Base-by-base conservation (phyloP, 2,888 invertebrate genomes). In the Cheilosia variabilis region DNA sequence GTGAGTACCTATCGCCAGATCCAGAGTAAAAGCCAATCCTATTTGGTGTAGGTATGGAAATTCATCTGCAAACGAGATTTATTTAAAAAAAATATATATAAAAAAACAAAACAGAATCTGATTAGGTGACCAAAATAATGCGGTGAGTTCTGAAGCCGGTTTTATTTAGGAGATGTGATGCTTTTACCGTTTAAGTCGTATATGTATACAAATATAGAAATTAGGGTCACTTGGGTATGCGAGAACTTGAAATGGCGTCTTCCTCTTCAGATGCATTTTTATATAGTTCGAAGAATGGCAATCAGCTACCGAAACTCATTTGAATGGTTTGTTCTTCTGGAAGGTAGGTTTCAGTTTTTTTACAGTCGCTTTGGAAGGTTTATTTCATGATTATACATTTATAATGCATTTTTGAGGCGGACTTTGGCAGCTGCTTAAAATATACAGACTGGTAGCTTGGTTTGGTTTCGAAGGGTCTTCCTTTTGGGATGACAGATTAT, bases 111-210 rank as follows among this genome's bases (percentile, higher is more conserved):
- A 31, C 31, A 31, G 75, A 69, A 76, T 82, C 76, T 84, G 79
- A 84, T 84, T 79, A 84, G 79, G 52, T 65, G 83, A 75, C 79
- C 65, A 69, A 84, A 84, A 65, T 75, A 52, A 65, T 69, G 69
- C 79, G 57, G 37, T 43, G 37, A 62, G 15, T 52, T 15, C 65
- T 34, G 41, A 58, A 75, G 80, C 68, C 55, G 75, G 71, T 72
- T 72, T 80, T 66, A 62, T 47, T 66, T 41, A 75, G 47, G 50
- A 72, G 55, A 55, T 47, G 60, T 55, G 78, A 62, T 83, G 31
- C 55, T 55, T 79, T 72, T 66, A 84, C 83, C 78, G 78, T 78
- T 83, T 68, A 78, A 68, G 55, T 68, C 72, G 78, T 66, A 57
- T 19, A 4, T 27, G 27, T 45, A 7, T 9, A 77, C 77, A 77